Percentiles rank a stretch among this genome's conserved stretches.
phyloP scores from a whole-genome alignment of 2,113 vertebrate species.

The Saguinus midas region DNA sequence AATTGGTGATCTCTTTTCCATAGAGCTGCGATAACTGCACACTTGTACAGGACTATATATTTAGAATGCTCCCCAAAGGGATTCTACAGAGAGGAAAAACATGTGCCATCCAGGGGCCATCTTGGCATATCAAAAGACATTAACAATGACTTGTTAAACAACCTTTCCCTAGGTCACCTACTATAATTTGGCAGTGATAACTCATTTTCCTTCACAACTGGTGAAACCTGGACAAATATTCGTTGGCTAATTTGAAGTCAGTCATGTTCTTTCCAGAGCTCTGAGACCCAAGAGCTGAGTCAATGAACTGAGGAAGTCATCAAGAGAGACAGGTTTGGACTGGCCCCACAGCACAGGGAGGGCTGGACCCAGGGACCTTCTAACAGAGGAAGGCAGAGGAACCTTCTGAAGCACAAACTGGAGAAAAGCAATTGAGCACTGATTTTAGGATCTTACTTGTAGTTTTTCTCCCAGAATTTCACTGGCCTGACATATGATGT shows the following conservation, averaged over 20 bases:
- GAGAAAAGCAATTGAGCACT: background rate
- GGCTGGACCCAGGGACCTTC: accelerated
- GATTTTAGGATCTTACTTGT: conserved; percentile 90
- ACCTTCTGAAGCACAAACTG: accelerated
- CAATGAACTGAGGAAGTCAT: accelerated
- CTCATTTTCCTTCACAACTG: background rate
- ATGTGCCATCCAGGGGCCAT: accelerated
- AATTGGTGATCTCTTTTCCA: accelerated
- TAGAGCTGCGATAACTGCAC: accelerated
- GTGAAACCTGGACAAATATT: background rate
- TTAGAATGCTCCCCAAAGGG: background rate
- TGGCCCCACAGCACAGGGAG: background rate
- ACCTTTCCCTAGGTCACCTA: background rate
- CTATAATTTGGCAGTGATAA: background rate
- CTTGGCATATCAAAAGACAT: accelerated
- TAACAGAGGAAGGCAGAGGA: background rate
- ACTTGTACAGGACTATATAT: accelerated
- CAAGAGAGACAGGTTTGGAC: background rate
- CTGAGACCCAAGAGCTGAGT: background rate
- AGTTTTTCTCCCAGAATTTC: conserved; percentile 98
- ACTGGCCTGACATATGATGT: conserved; percentile 94
- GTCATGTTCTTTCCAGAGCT: background rate
- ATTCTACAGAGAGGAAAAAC: background rate
- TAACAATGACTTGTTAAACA: background rate
- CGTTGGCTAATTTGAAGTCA: accelerated